Conservation (phyloP, 2,113 vertebrate species). For the Sakesphorus luctuosus region DNA sequence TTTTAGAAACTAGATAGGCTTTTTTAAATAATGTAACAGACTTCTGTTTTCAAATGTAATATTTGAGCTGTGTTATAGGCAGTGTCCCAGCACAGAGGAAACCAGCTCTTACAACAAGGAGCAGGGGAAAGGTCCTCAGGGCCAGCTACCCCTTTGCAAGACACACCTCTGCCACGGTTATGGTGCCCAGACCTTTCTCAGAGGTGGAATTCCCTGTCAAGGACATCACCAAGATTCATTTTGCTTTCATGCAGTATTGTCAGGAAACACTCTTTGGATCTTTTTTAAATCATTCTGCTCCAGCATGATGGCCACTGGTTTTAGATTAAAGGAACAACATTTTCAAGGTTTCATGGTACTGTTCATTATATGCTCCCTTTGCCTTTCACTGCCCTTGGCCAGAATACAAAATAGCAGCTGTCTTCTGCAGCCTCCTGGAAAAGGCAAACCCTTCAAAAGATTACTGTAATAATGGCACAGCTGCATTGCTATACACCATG, state of each 20-base stretch:
- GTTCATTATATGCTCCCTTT: not conserved
- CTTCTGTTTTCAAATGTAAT: not conserved
- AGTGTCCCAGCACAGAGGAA: not conserved
- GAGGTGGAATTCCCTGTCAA: not conserved
- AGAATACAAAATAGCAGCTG: not conserved
- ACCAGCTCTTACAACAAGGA: not conserved
- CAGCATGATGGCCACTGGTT: not conserved
- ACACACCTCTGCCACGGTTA: not conserved
- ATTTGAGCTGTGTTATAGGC: not conserved
- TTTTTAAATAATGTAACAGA: not conserved
- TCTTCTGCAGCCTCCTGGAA: not conserved
- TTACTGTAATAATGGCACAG: not conserved
- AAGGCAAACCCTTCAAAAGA: not conserved
- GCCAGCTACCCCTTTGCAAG: not conserved
- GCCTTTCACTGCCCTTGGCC: not conserved
- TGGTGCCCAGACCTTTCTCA: not conserved
- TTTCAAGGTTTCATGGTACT: not conserved
- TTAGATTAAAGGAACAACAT: not conserved
- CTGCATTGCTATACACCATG: not conserved
- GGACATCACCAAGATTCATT: not conserved
- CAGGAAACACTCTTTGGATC: not conserved
- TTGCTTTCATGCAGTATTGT: not conserved
- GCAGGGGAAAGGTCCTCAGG: not conserved
- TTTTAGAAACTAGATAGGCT: not conserved
- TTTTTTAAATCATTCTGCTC: not conserved